Evolutionary conservation across 2,113 vertebrate species (phyloP).

Genomic region (Python bivittatus): DNA sequence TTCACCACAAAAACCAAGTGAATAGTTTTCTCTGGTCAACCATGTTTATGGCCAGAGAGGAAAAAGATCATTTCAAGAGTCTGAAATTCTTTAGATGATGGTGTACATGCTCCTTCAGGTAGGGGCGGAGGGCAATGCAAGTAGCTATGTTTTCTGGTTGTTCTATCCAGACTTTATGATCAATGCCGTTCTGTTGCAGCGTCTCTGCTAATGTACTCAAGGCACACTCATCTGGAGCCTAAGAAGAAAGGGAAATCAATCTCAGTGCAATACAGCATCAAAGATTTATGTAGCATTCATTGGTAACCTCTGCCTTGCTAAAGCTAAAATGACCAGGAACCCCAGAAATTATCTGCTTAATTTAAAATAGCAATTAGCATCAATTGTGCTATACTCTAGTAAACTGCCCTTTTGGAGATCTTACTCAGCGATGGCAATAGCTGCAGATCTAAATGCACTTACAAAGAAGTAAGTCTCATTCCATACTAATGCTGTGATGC

Average conservation of each 20-base stretch:
- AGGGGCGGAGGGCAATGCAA: slow-evolving; percentile 87
- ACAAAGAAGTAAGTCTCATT: background rate
- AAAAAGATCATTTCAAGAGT: slow-evolving; percentile 80
- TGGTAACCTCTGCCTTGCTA: background rate
- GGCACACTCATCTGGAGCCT: slow-evolving; percentile 83
- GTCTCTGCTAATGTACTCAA: slow-evolving; percentile 75
- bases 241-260: background rate
- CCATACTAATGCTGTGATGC: background rate
- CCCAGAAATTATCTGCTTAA: background rate
- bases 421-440: background rate
- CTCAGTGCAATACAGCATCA: background rate
- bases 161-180: slow-evolving; percentile 87
- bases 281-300: background rate
- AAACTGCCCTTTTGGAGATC: background rate
- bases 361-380: background rate
- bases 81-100: slow-evolving; percentile 84
- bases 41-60: background rate
- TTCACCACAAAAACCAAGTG: background rate
- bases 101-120: slow-evolving; percentile 85
- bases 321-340: background rate
- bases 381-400: background rate
- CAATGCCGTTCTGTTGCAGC: slow-evolving; percentile 75
- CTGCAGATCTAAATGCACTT: background rate
- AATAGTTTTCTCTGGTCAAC: background rate
- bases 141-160: slow-evolving; percentile 88